Conservation (phyloP, 64 coral and sea anemone species). For the Pocillopora verrucosa region DNA sequence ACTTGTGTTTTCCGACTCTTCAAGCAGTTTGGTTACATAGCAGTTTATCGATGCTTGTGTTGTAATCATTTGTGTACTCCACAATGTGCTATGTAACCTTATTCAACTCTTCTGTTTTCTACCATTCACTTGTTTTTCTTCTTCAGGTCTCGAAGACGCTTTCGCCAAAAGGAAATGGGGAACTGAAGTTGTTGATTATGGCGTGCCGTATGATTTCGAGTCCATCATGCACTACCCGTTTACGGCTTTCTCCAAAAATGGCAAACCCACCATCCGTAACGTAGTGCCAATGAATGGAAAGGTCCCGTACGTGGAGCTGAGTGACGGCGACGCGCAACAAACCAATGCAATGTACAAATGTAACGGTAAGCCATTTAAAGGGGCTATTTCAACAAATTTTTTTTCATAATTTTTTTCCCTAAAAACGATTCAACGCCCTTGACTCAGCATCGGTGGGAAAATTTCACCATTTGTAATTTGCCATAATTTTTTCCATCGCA, state of each 20-base stretch:
- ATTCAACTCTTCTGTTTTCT: neutral
- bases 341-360: slow-evolving; percentile 67
- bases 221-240: slow-evolving; percentile 65
- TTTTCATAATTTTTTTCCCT: neutral
- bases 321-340: slow-evolving; percentile 41
- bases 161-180: slow-evolving; percentile 58
- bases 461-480: too few species aligned
- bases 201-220: slow-evolving; percentile 50
- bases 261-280: slow-evolving; percentile 40
- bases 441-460: too few species aligned
- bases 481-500: too few species aligned
- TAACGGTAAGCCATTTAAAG: neutral
- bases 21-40: too few species aligned
- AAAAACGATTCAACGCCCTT: neutral
- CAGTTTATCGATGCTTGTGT: too few species aligned
- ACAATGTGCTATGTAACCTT: too few species aligned
- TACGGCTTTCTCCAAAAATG: slow-evolving; percentile 63
- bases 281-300: slow-evolving; percentile 51
- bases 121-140: neutral
- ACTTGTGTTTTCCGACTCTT: too few species aligned
- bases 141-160: slow-evolving; percentile 32
- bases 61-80: too few species aligned
- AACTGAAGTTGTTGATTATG: slow-evolving; percentile 50
- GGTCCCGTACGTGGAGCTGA: slow-evolving; percentile 39
- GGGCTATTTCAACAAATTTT: neutral